Conservation (phyloP, 2,888 invertebrate genomes). For the Erannis defoliaria region DNA sequence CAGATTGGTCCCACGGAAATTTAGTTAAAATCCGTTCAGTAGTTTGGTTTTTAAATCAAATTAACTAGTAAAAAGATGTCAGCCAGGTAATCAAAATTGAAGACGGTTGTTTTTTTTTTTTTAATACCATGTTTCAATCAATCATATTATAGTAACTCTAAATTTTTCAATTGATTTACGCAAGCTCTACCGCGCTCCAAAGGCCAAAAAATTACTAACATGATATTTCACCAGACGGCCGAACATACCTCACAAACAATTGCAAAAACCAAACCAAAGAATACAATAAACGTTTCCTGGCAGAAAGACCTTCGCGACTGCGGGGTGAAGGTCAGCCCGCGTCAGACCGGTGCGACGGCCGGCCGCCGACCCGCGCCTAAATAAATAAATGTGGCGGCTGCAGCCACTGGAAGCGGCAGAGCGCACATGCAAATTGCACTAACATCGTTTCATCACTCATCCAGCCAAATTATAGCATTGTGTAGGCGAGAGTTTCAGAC, state of each 20-base stretch:
- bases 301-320: conserved; percentile 45
- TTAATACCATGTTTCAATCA: no score
- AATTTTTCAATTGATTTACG: no score
- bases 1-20: no score
- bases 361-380: conserved; percentile 69
- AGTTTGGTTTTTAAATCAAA: no score
- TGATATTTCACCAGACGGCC: not conserved
- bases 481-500: not conserved
- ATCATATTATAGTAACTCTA: no score
- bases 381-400: conserved; percentile 67
- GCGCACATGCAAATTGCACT: conserved; percentile 21
- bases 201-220: no score
- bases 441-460: not conserved
- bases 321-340: conserved; percentile 71
- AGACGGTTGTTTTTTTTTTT: no score
- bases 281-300: conserved; percentile 49
- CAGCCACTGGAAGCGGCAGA: conserved; percentile 43
- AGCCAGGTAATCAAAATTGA: no score
- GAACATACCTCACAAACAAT: not conserved
- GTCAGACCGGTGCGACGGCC: conserved; percentile 58
- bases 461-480: not conserved
- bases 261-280: conserved; percentile 15
- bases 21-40: no score
- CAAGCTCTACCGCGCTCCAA: no score
- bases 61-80: no score